Conservation (phyloP, 2,888 invertebrate species). For the Heliconius sara region DNA sequence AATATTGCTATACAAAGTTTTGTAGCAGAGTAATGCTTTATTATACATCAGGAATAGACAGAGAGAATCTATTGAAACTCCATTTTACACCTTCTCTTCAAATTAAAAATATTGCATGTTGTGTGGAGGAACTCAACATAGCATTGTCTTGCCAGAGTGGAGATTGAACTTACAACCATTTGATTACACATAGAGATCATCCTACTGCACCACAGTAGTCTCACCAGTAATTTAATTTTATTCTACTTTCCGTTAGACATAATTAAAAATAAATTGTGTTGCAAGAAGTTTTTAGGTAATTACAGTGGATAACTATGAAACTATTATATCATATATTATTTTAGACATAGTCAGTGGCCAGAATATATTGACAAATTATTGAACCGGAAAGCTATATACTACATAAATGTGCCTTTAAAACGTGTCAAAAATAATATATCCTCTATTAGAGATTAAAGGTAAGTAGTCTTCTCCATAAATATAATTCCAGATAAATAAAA, state of each 20-base stretch:
- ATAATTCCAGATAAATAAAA: slow-evolving; percentile 44
- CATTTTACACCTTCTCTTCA: too few species aligned
- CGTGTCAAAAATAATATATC: not conserved
- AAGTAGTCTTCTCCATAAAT: slow-evolving; percentile 29
- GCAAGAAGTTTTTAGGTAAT: too few species aligned
- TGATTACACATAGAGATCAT: not conserved
- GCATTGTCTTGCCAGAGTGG: too few species aligned
- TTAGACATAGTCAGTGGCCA: not conserved
- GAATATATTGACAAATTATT: not conserved
- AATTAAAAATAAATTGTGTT: too few species aligned
- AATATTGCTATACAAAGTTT: too few species aligned
- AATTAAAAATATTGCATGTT: too few species aligned
- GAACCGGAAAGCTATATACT: not conserved
- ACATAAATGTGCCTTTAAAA: not conserved
- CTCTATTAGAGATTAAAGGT: slow-evolving; percentile 4
- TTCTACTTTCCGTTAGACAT: not conserved
- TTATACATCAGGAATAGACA: too few species aligned
- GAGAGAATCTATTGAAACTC: too few species aligned
- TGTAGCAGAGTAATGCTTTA: too few species aligned
- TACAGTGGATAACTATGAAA: not conserved
- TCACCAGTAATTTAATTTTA: too few species aligned
- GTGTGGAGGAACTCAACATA: too few species aligned
- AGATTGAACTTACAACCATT: not conserved
- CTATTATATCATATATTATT: not conserved
- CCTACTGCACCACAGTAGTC: too few species aligned